phyloP scores from a whole-genome alignment of 2,797 vertebrate genomes.

The Gobionotothen gibberifrons region DNA sequence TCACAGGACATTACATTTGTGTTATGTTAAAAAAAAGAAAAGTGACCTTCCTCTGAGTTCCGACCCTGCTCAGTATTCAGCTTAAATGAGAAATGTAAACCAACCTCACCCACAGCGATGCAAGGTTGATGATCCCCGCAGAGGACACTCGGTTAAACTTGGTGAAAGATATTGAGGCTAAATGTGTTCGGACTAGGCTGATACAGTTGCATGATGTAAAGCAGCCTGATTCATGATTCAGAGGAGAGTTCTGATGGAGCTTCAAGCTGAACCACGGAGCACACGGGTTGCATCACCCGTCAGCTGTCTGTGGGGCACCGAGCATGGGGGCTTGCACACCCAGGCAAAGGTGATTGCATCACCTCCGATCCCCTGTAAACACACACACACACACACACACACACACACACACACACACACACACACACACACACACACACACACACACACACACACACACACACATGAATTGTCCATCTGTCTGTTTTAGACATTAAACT shows the following conservation, averaged over 20 bases:
- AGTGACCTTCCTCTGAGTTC: slow-evolving; percentile 28
- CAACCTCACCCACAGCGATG: slow-evolving; percentile 28
- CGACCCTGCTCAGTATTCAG: slow-evolving; percentile 47
- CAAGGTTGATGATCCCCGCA: slow-evolving; percentile 39
- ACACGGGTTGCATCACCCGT: slow-evolving; percentile 62
- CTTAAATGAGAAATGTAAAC: slow-evolving; percentile 52
- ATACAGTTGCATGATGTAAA: slow-evolving; percentile 47
- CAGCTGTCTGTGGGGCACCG: slow-evolving; percentile 19
- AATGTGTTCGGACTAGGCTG: slow-evolving; percentile 36
- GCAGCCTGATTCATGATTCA: slow-evolving; percentile 52
- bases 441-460: slow-evolving; percentile 1
- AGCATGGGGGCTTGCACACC: slow-evolving; percentile 44
- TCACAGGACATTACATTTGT: too few relatives aligned
- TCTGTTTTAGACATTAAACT: too few relatives aligned
- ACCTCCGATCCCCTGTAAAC: slow-evolving; percentile 35
- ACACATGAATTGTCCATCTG: too few relatives aligned
- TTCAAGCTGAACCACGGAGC: slow-evolving; percentile 23
- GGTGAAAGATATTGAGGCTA: slow-evolving; percentile 40
- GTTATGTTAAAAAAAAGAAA: too few relatives aligned
- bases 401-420: slow-evolving; percentile 13
- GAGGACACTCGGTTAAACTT: slow-evolving; percentile 19
- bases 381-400: slow-evolving; percentile 3
- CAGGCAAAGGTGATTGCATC: slow-evolving; percentile 60
- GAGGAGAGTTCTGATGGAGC: slow-evolving; percentile 33
- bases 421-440: slow-evolving; percentile 11